Evolutionary conservation across 1,140 invertebrate genomes (phyloP).

Genomic region (Saccostrea echinata): DNA sequence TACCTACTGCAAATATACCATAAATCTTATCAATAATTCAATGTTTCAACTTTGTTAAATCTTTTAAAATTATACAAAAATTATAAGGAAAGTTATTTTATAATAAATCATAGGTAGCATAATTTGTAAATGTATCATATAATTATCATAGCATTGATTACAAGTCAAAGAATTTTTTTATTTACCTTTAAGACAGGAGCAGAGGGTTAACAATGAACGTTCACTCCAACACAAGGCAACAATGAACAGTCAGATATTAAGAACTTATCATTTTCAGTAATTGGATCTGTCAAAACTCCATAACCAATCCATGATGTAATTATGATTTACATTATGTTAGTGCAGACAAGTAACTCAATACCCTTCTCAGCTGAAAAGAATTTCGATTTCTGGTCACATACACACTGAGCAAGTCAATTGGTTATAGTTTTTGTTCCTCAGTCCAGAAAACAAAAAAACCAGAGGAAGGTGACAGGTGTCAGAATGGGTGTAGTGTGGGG

Average conservation of each 20-base stretch:
- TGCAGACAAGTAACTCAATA: constrained; percentile 17
- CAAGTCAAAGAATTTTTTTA: too few species aligned
- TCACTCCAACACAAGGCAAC: too few species aligned
- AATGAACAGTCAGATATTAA: neutral
- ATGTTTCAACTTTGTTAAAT: too few species aligned
- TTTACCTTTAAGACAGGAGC: too few species aligned
- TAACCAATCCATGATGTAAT: constrained; percentile 14
- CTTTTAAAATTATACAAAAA: too few species aligned
- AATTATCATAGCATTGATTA: too few species aligned
- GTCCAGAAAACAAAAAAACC: constrained; percentile 24
- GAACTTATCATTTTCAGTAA: neutral
- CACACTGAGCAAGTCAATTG: constrained; percentile 18
- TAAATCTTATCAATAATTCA: too few species aligned
- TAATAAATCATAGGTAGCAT: too few species aligned
- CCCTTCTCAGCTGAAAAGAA: constrained; percentile 29
- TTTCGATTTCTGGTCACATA: constrained; percentile 11
- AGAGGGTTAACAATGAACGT: too few species aligned
- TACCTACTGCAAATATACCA: too few species aligned
- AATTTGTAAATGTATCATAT: too few species aligned
- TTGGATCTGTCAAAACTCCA: constrained; percentile 1
- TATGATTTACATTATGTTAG: constrained; percentile 36
- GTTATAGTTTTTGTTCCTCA: neutral
- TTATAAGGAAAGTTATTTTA: too few species aligned
- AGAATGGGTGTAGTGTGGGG: neutral
- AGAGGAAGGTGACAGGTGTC: constrained; percentile 20